Percentiles rank a stretch among this genome's conserved stretches.
Conservation (phyloP, 1,140 invertebrate genomes). For the Cotesia typhae region DNA sequence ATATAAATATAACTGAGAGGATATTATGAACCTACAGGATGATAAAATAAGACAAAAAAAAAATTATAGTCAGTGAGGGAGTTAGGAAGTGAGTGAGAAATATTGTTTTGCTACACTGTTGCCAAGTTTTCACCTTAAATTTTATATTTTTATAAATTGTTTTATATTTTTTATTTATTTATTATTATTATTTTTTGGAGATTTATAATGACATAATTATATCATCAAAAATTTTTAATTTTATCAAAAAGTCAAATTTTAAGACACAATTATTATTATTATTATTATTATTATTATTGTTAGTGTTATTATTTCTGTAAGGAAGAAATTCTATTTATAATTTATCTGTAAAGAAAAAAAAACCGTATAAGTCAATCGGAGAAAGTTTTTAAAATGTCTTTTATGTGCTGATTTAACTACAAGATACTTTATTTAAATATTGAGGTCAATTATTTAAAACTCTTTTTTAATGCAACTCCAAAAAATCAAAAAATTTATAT, state of each 20-base stretch:
- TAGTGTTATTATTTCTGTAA: neutral
- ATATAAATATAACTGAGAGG: constrained; percentile 19
- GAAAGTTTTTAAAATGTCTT: constrained; percentile 21
- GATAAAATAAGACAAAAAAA: constrained; percentile 27
- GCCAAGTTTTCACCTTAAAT: constrained; percentile 53
- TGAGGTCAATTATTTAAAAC: neutral
- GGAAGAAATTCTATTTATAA: neutral
- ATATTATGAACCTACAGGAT: neutral
- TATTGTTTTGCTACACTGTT: constrained; percentile 52
- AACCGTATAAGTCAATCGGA: constrained; percentile 6
- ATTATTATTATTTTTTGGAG: too few species aligned
- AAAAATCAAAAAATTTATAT: too few species aligned
- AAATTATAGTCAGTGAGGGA: neutral
- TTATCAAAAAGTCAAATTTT: too few species aligned
- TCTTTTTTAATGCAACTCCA: too few species aligned
- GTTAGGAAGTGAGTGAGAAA: constrained; percentile 7
- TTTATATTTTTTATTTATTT: too few species aligned
- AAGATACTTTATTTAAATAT: constrained; percentile 4
- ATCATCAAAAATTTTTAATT: too few species aligned
- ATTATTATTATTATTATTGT: too few species aligned
- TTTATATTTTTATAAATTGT: neutral
- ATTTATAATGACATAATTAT: too few species aligned
- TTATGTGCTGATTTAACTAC: neutral
- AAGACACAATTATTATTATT: too few species aligned
- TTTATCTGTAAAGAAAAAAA: neutral